Conservation (phyloP, 2,113 vertebrate species). For the Ictalurus punctatus region DNA sequence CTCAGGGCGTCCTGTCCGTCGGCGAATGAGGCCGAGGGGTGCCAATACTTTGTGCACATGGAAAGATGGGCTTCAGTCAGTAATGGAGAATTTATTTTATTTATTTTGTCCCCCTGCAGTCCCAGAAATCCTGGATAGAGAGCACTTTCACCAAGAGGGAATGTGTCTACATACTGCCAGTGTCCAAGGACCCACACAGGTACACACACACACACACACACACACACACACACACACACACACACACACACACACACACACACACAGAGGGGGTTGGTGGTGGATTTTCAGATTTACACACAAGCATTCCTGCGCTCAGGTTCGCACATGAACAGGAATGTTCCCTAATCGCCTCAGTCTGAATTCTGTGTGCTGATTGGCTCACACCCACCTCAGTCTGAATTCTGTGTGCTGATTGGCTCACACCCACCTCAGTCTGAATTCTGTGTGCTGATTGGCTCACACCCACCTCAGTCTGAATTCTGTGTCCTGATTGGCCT, state of each 20-base stretch:
- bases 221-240: constrained; percentile 51
- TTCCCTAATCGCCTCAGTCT: not conserved
- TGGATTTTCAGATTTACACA: constrained; percentile 20
- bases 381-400: not conserved
- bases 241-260: not conserved
- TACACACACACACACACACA: constrained; percentile 62
- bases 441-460: too few relatives aligned
- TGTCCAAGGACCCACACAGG: constrained; percentile 99
- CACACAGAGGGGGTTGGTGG: not conserved
- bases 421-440: too few relatives aligned
- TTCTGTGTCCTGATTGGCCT: too few relatives aligned
- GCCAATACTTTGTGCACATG: not conserved
- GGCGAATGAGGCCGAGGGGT: not conserved
- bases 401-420: too few relatives aligned
- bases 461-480: too few relatives aligned
- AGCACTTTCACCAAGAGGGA: constrained; percentile 98
- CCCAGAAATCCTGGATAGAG: constrained; percentile 99
- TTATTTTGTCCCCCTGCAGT: constrained; percentile 73
- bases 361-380: not conserved
- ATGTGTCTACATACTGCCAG: constrained; percentile 98
- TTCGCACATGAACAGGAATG: constrained; percentile 34
- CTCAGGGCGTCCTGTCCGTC: not conserved
- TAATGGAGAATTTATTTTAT: not conserved
- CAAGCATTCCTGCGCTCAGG: constrained; percentile 27
- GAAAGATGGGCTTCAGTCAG: not conserved